Evolutionary conservation across 2,797 vertebrate genomes (phyloP).

Genomic region (Cuniculus paca): DNA sequence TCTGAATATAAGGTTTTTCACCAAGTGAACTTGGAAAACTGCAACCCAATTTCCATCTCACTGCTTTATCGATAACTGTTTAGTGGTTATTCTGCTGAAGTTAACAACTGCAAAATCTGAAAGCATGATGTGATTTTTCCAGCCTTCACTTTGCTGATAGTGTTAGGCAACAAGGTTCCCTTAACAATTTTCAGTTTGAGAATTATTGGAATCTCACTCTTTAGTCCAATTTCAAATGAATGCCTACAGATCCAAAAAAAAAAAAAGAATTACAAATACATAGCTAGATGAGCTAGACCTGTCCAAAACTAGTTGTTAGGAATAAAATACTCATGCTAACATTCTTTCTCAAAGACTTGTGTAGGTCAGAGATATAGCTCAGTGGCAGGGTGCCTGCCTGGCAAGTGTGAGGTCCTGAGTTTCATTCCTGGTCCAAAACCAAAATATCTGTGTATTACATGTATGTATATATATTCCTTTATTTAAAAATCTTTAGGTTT

Average conservation of each 20-base stretch:
- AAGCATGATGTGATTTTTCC: not conserved
- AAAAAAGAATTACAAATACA: not conserved
- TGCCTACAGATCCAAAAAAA: not conserved
- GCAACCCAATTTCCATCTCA: not conserved
- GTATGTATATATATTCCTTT: not conserved
- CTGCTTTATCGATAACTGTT: not conserved
- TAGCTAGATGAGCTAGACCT: not conserved
- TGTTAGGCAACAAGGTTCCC: not conserved
- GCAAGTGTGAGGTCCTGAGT: no score
- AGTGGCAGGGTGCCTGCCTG: no score
- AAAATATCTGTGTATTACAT: no score
- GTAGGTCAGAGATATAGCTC: not conserved
- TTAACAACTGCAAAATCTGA: not conserved
- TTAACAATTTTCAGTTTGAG: constrained; percentile 17
- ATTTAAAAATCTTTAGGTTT: constrained; percentile 8
- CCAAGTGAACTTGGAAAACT: not conserved
- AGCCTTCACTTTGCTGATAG: not conserved
- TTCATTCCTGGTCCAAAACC: no score
- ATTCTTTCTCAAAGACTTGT: not conserved
- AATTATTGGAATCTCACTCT: not conserved
- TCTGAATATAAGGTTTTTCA: constrained; percentile 4
- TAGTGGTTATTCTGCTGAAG: constrained; percentile 13
- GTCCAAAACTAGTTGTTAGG: not conserved
- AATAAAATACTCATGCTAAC: not conserved
- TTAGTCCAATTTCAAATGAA: constrained; percentile 35